Conservation (phyloP, 2,888 invertebrate genomes). For the Eremobia ochroleuca region DNA sequence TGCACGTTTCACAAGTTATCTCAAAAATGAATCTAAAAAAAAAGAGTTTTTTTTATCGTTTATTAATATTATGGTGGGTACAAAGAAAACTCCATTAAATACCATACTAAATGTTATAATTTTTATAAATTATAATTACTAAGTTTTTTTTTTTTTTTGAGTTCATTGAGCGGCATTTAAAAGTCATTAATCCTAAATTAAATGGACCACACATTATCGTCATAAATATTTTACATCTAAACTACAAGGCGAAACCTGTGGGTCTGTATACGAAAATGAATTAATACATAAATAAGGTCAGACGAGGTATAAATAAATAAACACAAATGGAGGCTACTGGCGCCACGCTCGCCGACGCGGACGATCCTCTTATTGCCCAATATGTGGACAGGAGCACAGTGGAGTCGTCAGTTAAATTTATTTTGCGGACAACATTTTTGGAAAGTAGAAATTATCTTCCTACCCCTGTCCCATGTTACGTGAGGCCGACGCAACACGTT, state of each 20-base stretch:
- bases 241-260: conserved; percentile 66
- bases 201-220: conserved; percentile 40
- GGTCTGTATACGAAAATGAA: conserved; percentile 80
- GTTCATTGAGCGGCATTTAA: background rate
- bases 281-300: conserved; percentile 88
- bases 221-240: conserved; percentile 55
- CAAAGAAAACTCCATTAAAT: background rate
- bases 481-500: background rate
- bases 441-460: background rate
- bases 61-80: background rate
- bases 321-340: conserved; percentile 90
- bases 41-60: background rate
- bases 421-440: background rate
- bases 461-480: background rate
- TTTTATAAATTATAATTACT: background rate
- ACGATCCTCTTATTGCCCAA: conserved; percentile 86
- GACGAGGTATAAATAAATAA: conserved; percentile 89
- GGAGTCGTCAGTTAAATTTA: conserved; percentile 67
- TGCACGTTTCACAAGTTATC: too few relatives aligned
- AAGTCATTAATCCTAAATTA: background rate
- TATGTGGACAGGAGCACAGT: conserved; percentile 73
- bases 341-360: conserved; percentile 87
- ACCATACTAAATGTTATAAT: background rate
- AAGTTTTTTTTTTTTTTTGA: background rate
- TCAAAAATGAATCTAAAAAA: background rate